Percentiles rank a stretch among this genome's conserved stretches.
Conservation (phyloP, 2,888 invertebrate species). For the Melanostoma mellinum region DNA sequence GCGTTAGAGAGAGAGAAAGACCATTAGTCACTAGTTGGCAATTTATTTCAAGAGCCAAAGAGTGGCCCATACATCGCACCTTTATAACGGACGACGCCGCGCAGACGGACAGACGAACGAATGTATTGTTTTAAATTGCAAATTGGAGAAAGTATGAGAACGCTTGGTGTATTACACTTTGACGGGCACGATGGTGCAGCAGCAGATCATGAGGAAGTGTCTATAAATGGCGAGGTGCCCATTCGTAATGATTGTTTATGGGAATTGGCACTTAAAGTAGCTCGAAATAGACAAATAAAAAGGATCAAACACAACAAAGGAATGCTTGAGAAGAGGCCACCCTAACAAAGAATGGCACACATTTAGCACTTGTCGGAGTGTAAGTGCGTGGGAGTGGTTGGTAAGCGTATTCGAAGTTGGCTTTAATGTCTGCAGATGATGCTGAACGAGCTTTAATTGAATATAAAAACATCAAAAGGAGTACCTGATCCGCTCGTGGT, state of each 20-base stretch:
- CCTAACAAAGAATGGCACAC: too few relatives aligned
- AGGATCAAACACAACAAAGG: constrained; percentile 17
- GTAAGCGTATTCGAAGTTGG: too few relatives aligned
- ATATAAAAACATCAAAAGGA: too few relatives aligned
- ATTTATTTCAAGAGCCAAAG: constrained; percentile 60
- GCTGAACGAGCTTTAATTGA: too few relatives aligned
- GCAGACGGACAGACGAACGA: not conserved
- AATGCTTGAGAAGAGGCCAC: not conserved
- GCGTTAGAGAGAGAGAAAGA: constrained; percentile 32
- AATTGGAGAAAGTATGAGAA: constrained; percentile 72
- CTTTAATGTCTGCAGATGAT: too few relatives aligned
- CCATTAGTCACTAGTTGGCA: constrained; percentile 73
- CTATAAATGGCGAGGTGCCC: constrained; percentile 60
- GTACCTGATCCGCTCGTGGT: too few relatives aligned
- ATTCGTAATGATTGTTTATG: constrained; percentile 70
- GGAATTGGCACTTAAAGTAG: constrained; percentile 53
- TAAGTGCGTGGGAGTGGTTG: too few relatives aligned
- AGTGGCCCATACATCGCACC: constrained; percentile 55
- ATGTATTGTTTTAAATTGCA: constrained; percentile 68
- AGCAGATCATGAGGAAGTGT: constrained; percentile 39
- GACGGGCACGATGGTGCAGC: constrained; percentile 5
- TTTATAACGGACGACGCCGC: constrained; percentile 6
- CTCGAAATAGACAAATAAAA: constrained; percentile 14
- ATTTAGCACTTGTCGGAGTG: too few relatives aligned
- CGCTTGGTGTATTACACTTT: constrained; percentile 22